Evolutionary conservation across 2,113 vertebrate species (phyloP).

Genomic region (Heteronetta atricapilla): DNA sequence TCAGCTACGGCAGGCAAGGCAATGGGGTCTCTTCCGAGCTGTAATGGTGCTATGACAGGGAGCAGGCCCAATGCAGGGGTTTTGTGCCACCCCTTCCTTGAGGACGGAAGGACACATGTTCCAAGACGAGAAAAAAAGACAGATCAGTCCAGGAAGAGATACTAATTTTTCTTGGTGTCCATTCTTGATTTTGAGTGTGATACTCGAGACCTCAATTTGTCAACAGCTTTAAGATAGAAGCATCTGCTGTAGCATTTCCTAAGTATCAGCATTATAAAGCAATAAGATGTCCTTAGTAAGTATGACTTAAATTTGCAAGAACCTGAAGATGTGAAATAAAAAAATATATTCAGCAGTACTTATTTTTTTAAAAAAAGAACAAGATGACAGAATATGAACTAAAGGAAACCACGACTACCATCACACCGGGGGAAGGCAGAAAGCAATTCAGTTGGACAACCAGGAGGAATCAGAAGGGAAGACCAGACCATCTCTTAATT

Average conservation of each 20-base stretch:
- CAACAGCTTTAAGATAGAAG: background rate
- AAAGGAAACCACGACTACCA: background rate
- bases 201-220: background rate
- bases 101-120: background rate
- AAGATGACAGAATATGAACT: background rate
- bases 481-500: background rate
- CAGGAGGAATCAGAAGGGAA: background rate
- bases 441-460: background rate
- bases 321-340: background rate
- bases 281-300: background rate
- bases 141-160: background rate
- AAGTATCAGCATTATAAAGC: background rate
- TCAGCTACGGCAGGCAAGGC: background rate
- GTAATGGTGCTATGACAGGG: background rate
- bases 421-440: background rate
- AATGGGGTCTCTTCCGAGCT: background rate
- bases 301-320: background rate
- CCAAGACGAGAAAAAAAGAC: background rate
- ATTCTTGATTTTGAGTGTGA: background rate
- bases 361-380: background rate
- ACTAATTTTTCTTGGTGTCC: background rate
- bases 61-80: background rate
- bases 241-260: background rate
- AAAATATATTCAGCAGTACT: background rate
- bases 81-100: background rate